phyloP scores from a whole-genome alignment of 2,113 vertebrate genomes.

The Thryonomys swinderianus region DNA sequence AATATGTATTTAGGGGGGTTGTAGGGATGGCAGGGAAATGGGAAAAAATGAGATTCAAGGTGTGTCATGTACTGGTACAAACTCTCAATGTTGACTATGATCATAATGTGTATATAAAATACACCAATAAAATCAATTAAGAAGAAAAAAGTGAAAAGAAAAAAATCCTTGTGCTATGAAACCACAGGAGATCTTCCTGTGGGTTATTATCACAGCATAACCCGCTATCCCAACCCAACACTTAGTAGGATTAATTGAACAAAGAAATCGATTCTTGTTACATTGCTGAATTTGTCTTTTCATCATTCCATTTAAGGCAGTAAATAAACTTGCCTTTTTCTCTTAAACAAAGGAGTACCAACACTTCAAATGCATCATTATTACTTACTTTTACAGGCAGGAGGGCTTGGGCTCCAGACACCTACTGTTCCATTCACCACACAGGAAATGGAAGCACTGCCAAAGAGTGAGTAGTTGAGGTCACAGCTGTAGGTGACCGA shows the following conservation, averaged over 20 bases:
- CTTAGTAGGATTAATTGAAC: neutral
- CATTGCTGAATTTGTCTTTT: neutral
- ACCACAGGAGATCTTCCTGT: neutral
- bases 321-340: neutral
- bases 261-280: neutral
- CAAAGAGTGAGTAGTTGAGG: conserved; percentile 61
- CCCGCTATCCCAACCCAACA: neutral
- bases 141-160: too few species aligned
- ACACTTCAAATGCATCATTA: neutral
- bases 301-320: neutral
- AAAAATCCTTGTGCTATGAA: neutral
- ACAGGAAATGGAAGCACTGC: conserved; percentile 66
- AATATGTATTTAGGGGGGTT: too few species aligned
- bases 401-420: conserved; percentile 71
- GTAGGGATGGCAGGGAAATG: too few species aligned
- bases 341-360: neutral
- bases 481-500: conserved; percentile 70
- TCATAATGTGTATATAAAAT: too few species aligned
- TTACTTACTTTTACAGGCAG: conserved; percentile 80
- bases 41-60: too few species aligned
- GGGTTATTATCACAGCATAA: neutral
- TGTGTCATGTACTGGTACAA: too few species aligned
- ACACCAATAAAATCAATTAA: too few species aligned
- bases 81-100: too few species aligned
- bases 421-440: neutral